These are phyloP conservation scores for Himalopsyche kuldschensis DNA, from an alignment of 2,888 invertebrate species.

Conservation along the genomic window DNA sequence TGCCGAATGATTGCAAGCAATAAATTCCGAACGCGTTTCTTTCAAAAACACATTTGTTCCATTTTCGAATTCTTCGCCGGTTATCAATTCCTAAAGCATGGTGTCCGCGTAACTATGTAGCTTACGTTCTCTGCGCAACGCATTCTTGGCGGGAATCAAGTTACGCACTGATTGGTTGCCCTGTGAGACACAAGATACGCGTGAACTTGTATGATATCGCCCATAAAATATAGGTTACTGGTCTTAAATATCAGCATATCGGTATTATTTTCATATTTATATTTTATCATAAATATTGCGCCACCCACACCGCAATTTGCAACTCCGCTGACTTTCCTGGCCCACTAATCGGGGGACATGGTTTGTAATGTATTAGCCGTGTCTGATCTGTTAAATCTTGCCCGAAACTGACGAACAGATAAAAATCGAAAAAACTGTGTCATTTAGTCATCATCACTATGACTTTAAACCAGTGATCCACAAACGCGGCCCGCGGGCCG, in stretches of 20 bases:
- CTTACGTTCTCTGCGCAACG: neutral
- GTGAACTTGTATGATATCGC: neutral
- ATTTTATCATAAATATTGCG: neutral
- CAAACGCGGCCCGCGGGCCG: no score
- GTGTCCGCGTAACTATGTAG: neutral
- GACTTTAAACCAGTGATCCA: no score
- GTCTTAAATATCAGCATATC: neutral
- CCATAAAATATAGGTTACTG: neutral
- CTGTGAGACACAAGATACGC: neutral
- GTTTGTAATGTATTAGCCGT: neutral
- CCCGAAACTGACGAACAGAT: neutral
- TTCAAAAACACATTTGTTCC: no score
- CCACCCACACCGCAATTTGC: neutral
- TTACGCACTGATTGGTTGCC: neutral
- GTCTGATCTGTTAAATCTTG: neutral
- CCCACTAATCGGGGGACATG: neutral
- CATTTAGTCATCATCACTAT: no score
- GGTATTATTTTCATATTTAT: neutral
- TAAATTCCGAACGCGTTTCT: no score
- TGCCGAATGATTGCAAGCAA: no score
- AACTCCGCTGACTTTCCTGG: neutral
- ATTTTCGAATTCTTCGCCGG: no score
- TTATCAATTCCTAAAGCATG: neutral
- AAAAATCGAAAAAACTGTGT: no score
- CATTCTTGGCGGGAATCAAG: neutral